Base-by-base conservation (phyloP, 2,888 invertebrate genomes). In the Endotricha flammealis region DNA sequence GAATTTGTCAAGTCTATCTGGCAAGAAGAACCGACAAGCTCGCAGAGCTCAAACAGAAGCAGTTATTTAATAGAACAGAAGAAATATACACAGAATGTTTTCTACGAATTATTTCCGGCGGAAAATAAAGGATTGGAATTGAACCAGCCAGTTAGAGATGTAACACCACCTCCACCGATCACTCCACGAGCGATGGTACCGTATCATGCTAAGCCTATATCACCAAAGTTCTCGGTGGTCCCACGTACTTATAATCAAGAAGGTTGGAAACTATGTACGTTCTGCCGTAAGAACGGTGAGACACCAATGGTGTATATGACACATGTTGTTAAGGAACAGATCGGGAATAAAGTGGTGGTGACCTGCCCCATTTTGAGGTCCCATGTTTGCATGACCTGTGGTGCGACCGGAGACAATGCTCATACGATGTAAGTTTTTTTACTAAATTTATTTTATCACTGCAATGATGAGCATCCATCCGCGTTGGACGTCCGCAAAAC, bases 261-360 rank as follows among this genome's bases (percentile, higher is more conserved):
- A 8, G 32, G 35, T 6, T 35, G 39, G 2, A 77, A 68, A 29
- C 62, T 79, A 53, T 83, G 85, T 35, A 72, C 72, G 0, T 82
- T 86, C 42, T 86, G 86, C 29, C 67, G 76, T 0, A 85, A 85
- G 44, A 86, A 86, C 42, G 85, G 85, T 0, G 86, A 86, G 48
- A 73, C 74, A 1, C 71, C 81, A 0, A 20, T 65, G 11, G 80
- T 86, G 3, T 86, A 78, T 32, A 70, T 65, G 64, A 73, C 64
- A 0, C 86, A 86, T 44, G 33, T 48, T 0, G 71, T 86, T 0
- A 80, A 77, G 34, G 70, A 75, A 35, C 71, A 57, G 34, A 36
- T 72, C 12, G 78, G 64, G 0, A 67, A 57, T 17, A 62, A 53
- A 33, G 59, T 58, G 38, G 43, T 80, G 12, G 85, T 86, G 1